Percentiles rank a stretch among this genome's conserved stretches.
These are phyloP conservation scores for Exephanes ischioxanthus DNA, from an alignment of 2,888 invertebrate species.

Conservation along the genomic window DNA sequence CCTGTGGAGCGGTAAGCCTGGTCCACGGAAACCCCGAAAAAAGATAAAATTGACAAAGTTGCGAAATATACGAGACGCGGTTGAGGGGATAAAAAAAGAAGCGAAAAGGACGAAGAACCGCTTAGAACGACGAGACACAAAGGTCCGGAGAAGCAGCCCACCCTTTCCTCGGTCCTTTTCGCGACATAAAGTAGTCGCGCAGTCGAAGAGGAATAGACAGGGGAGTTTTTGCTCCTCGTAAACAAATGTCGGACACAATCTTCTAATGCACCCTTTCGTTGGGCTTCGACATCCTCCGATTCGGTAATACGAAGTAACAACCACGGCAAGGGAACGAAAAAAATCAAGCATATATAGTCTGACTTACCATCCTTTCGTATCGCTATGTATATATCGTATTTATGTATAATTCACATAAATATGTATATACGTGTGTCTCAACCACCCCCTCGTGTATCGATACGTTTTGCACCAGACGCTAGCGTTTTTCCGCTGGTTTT, in stretches of 20 bases:
- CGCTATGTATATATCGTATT: slow-evolving; percentile 9
- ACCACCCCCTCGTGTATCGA: slow-evolving; percentile 42
- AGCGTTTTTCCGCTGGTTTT: slow-evolving; percentile 23
- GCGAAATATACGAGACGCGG: slow-evolving; percentile 42
- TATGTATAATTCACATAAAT: slow-evolving; percentile 31
- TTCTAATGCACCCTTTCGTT: slow-evolving; percentile 83
- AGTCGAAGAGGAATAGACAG: slow-evolving; percentile 68
- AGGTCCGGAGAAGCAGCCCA: slow-evolving; percentile 63
- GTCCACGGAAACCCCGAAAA: not conserved
- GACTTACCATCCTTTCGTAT: slow-evolving; percentile 36
- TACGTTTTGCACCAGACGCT: slow-evolving; percentile 40
- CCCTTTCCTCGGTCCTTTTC: slow-evolving; percentile 52
- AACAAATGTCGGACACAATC: slow-evolving; percentile 84
- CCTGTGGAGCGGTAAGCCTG: not conserved
- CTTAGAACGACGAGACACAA: slow-evolving; percentile 62
- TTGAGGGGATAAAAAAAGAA: slow-evolving; percentile 39
- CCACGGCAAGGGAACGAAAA: slow-evolving; percentile 71
- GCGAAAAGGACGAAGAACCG: slow-evolving; percentile 45
- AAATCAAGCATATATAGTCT: slow-evolving; percentile 51
- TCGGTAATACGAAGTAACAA: slow-evolving; percentile 82
- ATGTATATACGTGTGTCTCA: slow-evolving; percentile 34
- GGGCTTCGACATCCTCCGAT: slow-evolving; percentile 72
- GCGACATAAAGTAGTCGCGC: slow-evolving; percentile 57
- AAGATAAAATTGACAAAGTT: slow-evolving; percentile 32
- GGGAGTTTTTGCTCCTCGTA: slow-evolving; percentile 80